These are phyloP conservation scores for Sclerurus mexicanus DNA, from an alignment of 2,113 vertebrate species.

Conservation along the genomic window DNA sequence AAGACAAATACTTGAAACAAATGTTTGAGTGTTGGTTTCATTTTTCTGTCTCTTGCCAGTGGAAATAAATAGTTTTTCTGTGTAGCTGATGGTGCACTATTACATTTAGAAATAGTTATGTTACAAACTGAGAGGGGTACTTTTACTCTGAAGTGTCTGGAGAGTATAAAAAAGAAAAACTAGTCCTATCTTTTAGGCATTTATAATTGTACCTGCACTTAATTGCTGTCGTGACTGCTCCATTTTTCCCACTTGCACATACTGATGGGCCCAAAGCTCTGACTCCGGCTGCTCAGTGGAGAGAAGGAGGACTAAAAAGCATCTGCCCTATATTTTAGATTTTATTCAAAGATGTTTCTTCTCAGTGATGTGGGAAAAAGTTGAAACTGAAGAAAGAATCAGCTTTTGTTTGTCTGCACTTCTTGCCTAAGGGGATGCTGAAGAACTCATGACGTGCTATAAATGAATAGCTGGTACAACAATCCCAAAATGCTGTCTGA, in stretches of 20 bases:
- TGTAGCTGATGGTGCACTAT: background rate
- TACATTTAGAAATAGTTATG: background rate
- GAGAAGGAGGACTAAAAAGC: background rate
- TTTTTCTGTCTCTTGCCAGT: background rate
- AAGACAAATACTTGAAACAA: slow-evolving; percentile 1
- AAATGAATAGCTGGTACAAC: background rate
- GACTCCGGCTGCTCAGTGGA: background rate
- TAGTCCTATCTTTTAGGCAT: background rate
- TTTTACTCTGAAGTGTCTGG: background rate
- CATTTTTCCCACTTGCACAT: background rate
- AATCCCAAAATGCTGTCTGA: background rate
- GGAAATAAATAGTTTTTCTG: background rate
- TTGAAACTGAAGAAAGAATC: background rate
- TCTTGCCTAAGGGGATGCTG: background rate
- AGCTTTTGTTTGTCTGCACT: background rate
- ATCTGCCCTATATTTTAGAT: background rate
- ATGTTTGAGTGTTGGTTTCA: background rate
- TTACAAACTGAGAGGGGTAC: background rate
- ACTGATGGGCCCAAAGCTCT: background rate
- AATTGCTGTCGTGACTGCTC: background rate
- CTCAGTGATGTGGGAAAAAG: background rate
- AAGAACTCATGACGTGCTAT: background rate
- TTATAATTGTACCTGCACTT: slow-evolving; percentile 28
- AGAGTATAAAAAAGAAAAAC: background rate
- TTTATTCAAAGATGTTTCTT: background rate